A percentile compares a stretch with the other conserved stretches of the same genome.
Conservation (phyloP, 2,113 vertebrate genomes). For the Aptenodytes patagonicus region DNA sequence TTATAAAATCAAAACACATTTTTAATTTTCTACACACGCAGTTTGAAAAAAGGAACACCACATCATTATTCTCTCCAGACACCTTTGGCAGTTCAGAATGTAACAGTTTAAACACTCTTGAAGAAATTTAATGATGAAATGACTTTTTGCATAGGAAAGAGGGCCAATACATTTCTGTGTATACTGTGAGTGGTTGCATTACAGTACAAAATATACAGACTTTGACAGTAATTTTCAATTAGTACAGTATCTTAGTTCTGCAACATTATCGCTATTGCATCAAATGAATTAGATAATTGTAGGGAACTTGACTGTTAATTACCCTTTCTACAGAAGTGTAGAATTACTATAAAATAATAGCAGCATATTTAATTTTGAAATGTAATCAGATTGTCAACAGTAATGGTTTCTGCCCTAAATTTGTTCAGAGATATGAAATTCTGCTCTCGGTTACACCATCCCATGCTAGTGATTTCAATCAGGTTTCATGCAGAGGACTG, state of each 20-base stretch:
- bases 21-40: constrained; percentile 1
- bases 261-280: background rate
- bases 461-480: background rate
- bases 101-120: constrained; percentile 43
- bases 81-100: constrained; percentile 26
- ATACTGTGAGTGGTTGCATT: background rate
- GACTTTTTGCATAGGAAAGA: constrained; percentile 60
- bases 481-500: background rate
- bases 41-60: constrained; percentile 48
- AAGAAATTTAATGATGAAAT: constrained; percentile 34
- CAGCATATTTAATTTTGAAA: background rate
- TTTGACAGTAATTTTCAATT: background rate
- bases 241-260: background rate
- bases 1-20: constrained; percentile 43
- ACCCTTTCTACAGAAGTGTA: background rate
- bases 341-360: background rate
- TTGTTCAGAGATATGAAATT: background rate
- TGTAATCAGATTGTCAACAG: background rate
- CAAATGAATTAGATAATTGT: background rate
- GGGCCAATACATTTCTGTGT: constrained; percentile 22
- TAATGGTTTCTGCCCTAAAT: background rate
- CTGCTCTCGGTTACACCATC: background rate
- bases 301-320: background rate
- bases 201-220: background rate
- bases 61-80: constrained; percentile 15